phyloP scores from a whole-genome alignment of 2,113 vertebrate genomes.

The Sakesphorus luctuosus region DNA sequence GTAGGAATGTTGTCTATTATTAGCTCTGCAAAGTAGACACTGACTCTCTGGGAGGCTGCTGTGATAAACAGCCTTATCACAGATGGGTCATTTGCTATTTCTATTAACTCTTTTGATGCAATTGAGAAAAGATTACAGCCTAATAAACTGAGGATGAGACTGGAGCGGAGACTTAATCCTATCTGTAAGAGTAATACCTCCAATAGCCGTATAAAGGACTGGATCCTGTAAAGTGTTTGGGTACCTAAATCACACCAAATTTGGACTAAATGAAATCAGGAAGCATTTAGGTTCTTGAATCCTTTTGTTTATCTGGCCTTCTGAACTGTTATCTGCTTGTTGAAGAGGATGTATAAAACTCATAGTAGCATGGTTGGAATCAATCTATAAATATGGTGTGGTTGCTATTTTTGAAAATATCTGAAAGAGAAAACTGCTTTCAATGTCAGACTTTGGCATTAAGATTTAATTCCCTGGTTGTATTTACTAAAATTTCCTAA shows the following conservation, averaged over 20 bases:
- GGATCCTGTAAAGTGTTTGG: background rate
- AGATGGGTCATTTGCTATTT: background rate
- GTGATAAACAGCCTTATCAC: constrained; percentile 6
- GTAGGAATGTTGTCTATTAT: constrained; percentile 28
- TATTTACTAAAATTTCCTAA: background rate
- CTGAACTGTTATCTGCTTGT: background rate
- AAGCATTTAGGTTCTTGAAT: background rate
- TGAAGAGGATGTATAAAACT: background rate
- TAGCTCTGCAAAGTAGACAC: background rate
- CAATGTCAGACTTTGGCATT: background rate
- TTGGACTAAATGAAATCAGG: background rate
- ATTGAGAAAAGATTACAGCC: background rate
- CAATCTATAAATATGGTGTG: background rate
- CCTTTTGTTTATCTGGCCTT: background rate
- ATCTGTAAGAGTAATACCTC: background rate
- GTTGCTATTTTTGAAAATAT: background rate
- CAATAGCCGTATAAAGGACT: background rate
- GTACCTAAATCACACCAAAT: background rate
- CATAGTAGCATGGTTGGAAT: background rate
- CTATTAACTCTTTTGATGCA: background rate
- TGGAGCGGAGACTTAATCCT: background rate
- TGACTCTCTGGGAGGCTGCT: background rate
- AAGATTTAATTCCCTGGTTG: background rate
- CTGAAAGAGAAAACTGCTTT: background rate
- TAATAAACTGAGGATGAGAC: background rate